Base-by-base conservation (phyloP, 2,888 invertebrate species). In the Nemoura dubitans region DNA sequence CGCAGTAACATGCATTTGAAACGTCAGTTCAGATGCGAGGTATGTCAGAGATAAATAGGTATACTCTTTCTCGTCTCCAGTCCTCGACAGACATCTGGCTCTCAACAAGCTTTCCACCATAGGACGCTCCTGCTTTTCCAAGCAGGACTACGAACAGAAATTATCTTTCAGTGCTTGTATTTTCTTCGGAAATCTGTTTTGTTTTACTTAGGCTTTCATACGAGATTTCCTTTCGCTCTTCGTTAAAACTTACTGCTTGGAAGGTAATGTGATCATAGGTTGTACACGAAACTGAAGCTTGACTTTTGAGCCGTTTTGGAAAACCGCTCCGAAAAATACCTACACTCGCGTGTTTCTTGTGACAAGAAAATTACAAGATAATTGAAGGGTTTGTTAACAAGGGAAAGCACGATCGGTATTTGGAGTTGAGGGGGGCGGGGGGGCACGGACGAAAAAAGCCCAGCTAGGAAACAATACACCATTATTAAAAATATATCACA, bases 11-110 rank as follows among this genome's bases (percentile, higher is more conserved):
- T 81, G 81, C 29, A 78, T 78, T 26, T 26, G 78, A 28, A 78
- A n/a, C 25, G 28, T 28, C 78, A n/a, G 25, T 26, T 14, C 10
- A 1, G 26, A 30, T 81, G n/a, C 30, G 81, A 81, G 7, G 81
- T n/a, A 30, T 21, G 81, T 30, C 81, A 81, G 81, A 27, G 81
- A 81, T 81, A 81, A 81, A 81, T 81, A n/a, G n/a, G n/a, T n/a
- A n/a, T n/a, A 27, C 81, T 29, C 27, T 81, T 29, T 14, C 81
- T 81, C n/a, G 30, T 81, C 30, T 59, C 59, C n/a, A n/a, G n/a
- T n/a, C n/a, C 21, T 10, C 14, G 59, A 59, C 59, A 59, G 59
- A 21, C 14, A 59, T 59, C 59, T 59, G 2, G 59, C 21, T 59
- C 59, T 10, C 21, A 10, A 59, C 59, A 10, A 59, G 59, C 14